Base-by-base conservation (phyloP, 2,113 vertebrate genomes). In the Anseranas semipalmata region DNA sequence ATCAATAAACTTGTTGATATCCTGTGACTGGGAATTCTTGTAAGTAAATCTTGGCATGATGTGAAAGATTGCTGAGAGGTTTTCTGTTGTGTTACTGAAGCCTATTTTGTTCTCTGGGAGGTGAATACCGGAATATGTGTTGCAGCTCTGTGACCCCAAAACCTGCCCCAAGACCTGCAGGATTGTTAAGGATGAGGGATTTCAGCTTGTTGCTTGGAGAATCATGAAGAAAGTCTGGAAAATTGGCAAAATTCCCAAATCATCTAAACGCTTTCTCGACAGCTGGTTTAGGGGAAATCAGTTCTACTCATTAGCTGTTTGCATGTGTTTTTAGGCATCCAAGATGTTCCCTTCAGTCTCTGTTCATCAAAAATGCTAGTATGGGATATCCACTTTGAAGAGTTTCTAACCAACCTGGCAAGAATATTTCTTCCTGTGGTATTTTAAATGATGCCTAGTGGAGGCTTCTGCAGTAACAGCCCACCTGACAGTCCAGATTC, bases 371-470 rank as follows among this genome's bases (percentile, higher is more conserved):
- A 87, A 45, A 25, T 22, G 3, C 18, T 56, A 11, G 1, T 62
- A 28, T 9, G 16, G 25, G 16, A 43, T 72, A 89, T 5, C 6
- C 15, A 56, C 39, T 24, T 53, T 33, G 71, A 56, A 56, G 12
- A 35, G 27, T 73, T 80, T 73, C 58, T 58, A 71, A 67, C 7
- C 4, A 68, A 71, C 7, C 4, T 72, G 46, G 8, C 17, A 78
- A 52, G 78, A 20, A 32, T 22, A 72, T 35, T 95, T 87, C 14
- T 20, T 67, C 21, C 46, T 0, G 0, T 86, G n/a, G 15, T 25
- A 37, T 19, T 19, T 33, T 30, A 9, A 1, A 0, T 11, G 46
- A 85, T 71, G 21, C 9, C 12, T 76, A 35, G 20, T 0, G 5
- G 17, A 76, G 8, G 32, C 6, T 82, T 21, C 45, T 59, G 30